These are phyloP conservation scores for Anorthoa munda DNA, from an alignment of 2,888 invertebrate species.

Conservation along the genomic window DNA sequence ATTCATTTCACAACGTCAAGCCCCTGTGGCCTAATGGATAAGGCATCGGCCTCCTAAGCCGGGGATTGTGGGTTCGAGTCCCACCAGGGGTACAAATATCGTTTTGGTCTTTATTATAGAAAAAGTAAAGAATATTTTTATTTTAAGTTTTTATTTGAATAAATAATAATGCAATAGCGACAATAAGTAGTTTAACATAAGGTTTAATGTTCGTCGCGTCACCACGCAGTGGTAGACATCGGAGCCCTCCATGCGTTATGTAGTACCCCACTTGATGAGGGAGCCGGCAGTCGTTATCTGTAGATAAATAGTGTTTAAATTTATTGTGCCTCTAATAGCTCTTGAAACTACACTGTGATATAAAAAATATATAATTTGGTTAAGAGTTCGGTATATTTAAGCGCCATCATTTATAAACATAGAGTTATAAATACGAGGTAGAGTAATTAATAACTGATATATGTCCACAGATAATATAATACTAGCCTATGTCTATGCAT, in stretches of 20 bases:
- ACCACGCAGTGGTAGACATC: slow-evolving; percentile 84
- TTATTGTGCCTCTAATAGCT: not conserved
- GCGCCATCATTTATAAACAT: too few relatives aligned
- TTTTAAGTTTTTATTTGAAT: slow-evolving; percentile 62
- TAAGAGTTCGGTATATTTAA: not conserved
- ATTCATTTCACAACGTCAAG: slow-evolving; percentile 54
- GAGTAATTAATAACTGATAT: not conserved
- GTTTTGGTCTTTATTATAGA: slow-evolving; percentile 23
- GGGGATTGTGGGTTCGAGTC: slow-evolving; percentile 95
- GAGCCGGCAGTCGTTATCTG: slow-evolving; percentile 93
- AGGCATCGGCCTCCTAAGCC: slow-evolving; percentile 95
- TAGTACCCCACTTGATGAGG: slow-evolving; percentile 92
- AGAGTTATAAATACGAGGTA: not conserved
- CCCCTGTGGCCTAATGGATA: slow-evolving; percentile 95
- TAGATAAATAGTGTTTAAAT: slow-evolving; percentile 48
- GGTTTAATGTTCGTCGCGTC: slow-evolving; percentile 60
- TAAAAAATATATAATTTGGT: not conserved
- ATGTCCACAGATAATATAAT: too few relatives aligned
- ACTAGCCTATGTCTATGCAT: not conserved
- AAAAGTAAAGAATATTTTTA: slow-evolving; percentile 59
- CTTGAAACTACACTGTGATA: not conserved
- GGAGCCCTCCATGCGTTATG: slow-evolving; percentile 86
- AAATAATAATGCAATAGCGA: slow-evolving; percentile 66
- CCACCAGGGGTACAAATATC: slow-evolving; percentile 92
- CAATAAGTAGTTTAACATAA: slow-evolving; percentile 26